Percentiles rank a stretch among this genome's conserved stretches.
These are phyloP conservation scores for Temnothorax nylanderi DNA, from an alignment of 1,140 invertebrate genomes.

Conservation along the genomic window DNA sequence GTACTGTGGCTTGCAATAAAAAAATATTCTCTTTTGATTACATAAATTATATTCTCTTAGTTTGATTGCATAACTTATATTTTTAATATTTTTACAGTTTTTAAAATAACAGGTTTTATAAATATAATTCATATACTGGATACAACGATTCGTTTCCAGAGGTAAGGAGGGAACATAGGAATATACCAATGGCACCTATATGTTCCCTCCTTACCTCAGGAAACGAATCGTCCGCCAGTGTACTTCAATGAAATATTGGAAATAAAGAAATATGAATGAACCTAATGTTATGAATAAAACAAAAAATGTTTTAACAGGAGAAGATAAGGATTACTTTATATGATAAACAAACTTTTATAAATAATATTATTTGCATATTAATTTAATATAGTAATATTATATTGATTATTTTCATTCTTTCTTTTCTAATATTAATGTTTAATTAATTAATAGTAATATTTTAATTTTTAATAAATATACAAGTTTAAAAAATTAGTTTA, in stretches of 20 bases:
- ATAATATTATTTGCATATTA: not conserved
- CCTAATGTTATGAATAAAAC: too few species aligned
- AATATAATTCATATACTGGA: not conserved
- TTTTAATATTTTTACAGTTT: not conserved
- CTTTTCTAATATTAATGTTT: not conserved
- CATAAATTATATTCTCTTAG: not conserved
- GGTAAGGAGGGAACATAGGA: too few species aligned
- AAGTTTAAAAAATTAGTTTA: slow-evolving; percentile 3
- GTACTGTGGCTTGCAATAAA: not conserved
- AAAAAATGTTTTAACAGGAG: not conserved
- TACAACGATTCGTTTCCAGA: too few species aligned
- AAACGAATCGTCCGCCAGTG: too few species aligned
- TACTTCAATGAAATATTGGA: not conserved
- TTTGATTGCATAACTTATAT: too few species aligned
- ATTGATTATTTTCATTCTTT: not conserved
- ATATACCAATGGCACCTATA: too few species aligned
- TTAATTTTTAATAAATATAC: slow-evolving; percentile 4
- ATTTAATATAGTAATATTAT: not conserved
- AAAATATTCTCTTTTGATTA: not conserved
- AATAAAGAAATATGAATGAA: not conserved
- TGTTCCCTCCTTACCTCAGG: too few species aligned
- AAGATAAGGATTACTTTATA: not conserved
- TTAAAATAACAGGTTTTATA: not conserved
- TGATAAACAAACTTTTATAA: not conserved
- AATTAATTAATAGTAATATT: not conserved